Percentiles rank a stretch among this genome's conserved stretches.
phyloP scores from a whole-genome alignment of 1,140 invertebrate species.

The Druon quercuslanigerum region DNA sequence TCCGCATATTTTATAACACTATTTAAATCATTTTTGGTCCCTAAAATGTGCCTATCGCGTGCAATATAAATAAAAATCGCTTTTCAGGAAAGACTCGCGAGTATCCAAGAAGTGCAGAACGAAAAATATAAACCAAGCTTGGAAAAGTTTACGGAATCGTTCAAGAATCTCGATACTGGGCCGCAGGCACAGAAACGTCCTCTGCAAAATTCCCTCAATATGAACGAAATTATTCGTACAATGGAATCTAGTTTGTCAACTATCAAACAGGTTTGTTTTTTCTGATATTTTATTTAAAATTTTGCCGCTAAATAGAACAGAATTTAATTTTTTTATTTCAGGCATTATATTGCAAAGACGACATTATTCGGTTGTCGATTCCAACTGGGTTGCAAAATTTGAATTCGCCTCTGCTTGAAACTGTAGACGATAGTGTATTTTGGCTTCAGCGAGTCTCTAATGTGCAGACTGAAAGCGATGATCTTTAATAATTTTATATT shows the following conservation, averaged over 20 bases:
- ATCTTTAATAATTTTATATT: neutral
- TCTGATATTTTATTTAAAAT: neutral
- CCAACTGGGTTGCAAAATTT: constrained; percentile 34
- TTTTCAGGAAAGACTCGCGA: constrained; percentile 24
- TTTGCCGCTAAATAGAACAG: neutral
- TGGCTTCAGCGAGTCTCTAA: constrained; percentile 42
- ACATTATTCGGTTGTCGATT: constrained; percentile 41
- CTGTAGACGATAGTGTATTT: constrained; percentile 48
- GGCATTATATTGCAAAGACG: constrained; percentile 50
- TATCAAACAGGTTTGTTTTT: constrained; percentile 42
- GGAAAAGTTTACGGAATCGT: constrained; percentile 1
- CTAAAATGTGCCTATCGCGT: too few species aligned
- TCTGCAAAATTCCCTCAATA: neutral
- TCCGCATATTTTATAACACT: too few species aligned
- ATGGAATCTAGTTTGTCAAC: constrained; percentile 40
- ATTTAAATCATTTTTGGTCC: too few species aligned
- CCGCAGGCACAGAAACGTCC: neutral
- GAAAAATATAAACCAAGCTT: constrained; percentile 14
- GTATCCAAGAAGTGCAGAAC: neutral
- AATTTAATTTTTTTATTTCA: constrained; percentile 37
- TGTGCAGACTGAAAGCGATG: constrained; percentile 1
- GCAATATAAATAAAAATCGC: neutral
- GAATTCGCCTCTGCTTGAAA: constrained; percentile 37
- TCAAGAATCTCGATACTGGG: neutral
- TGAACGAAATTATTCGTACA: constrained; percentile 40